Evolutionary conservation across 2,797 vertebrate genomes (phyloP), one percentile per base, ranked within the genome.

Genomic region (Pseudochirops cupreus): DNA sequence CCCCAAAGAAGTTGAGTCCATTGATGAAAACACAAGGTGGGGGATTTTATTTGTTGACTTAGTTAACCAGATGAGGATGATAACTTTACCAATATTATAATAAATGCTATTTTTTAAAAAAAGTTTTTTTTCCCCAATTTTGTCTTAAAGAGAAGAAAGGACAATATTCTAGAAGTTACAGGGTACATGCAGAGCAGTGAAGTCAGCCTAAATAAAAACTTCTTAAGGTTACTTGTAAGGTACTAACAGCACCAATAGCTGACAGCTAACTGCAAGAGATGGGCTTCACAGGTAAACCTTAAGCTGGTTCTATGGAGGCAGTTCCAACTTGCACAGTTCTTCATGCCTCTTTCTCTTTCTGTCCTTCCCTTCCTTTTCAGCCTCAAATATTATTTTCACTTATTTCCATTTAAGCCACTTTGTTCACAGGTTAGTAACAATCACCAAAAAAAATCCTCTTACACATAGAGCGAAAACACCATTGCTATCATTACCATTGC

Each of bases 381-480:
- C 39, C 57, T 91, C 90, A 91, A n/a, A 91, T 89, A 53, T 62
- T 10, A 87, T 89, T 94, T 91, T 67, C 91, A 55, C 91, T 92
- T 56, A 57, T 92, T 91, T 91, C 57, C 55, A 58, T 39, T 93
- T 58, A 94, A 92, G 89, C 82, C 94, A 91, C 92, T 96, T 90
- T 56, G 56, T 54, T 56, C 31, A 87, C 56, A 52, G 62, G 33
- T 54, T 56, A 62, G 52, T 0, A 91, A 57, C 93, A 95, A 53
- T 46, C 91, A 52, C 11, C 62, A 74, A 74, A 74, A 56, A 53
- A 1, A 56, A 50, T 59, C 87, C 33, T 39, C 58, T 39, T n/a
- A 28, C 39, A 1, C 31, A 87, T 0, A 11, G 31, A 29, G 56
- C 24, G 1, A 0, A 87, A 90, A 56, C 90, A 55, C 4, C 56